These are phyloP conservation scores for Acanthiza pusilla DNA, from an alignment of 2,797 vertebrate genomes.

Conservation along the genomic window DNA sequence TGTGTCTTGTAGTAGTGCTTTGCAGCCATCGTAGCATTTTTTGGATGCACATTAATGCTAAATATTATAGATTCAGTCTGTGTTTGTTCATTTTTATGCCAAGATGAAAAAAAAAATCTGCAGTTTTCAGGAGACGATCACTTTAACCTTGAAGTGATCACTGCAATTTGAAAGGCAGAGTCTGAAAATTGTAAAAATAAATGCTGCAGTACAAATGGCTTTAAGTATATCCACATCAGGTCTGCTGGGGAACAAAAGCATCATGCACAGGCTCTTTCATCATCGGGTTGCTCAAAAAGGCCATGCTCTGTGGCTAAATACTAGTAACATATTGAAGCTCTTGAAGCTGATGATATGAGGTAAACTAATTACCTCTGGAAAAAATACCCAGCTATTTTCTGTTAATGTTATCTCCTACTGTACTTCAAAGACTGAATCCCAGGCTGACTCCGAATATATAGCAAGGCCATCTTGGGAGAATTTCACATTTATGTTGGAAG, in stretches of 20 bases:
- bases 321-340: not conserved
- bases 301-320: not conserved
- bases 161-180: not conserved
- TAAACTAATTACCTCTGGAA: slow-evolving; percentile 18
- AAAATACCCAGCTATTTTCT: not conserved
- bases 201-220: not conserved
- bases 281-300: not conserved
- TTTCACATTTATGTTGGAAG: not conserved
- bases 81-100: not conserved
- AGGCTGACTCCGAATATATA: not conserved
- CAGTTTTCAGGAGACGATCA: not conserved
- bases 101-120: not conserved
- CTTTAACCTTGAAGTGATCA: not conserved
- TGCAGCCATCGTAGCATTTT: not conserved
- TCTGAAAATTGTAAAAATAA: not conserved
- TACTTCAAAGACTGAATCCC: not conserved
- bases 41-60: not conserved
- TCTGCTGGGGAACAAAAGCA: not conserved
- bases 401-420: not conserved
- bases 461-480: not conserved
- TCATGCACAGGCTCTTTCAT: not conserved
- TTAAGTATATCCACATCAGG: not conserved
- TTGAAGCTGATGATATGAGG: not conserved
- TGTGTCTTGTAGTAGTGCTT: not conserved
- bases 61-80: not conserved